A percentile compares a stretch with the other conserved stretches of the same genome.
Conservation (phyloP, 2,888 invertebrate species). For the Abscondita cerata region DNA sequence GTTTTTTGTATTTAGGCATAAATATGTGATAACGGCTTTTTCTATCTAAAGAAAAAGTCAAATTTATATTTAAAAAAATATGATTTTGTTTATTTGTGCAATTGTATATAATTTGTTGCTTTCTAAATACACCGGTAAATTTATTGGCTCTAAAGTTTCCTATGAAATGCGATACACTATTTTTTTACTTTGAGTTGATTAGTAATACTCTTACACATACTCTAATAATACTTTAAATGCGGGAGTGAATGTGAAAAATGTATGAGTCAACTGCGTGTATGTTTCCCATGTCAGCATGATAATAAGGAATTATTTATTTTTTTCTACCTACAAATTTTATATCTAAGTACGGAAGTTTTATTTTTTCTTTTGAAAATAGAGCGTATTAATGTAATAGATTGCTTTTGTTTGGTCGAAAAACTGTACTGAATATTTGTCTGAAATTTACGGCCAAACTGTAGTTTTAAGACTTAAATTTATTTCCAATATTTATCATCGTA, state of each 20-base stretch:
- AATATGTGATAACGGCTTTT: constrained; percentile 28
- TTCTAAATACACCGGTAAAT: background rate
- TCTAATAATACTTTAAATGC: constrained; percentile 17
- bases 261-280: constrained; percentile 7
- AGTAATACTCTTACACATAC: constrained; percentile 22
- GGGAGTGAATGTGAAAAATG: constrained; percentile 4
- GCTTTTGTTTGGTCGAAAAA: constrained; percentile 23
- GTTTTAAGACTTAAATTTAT: constrained; percentile 9
- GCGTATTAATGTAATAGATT: constrained; percentile 2
- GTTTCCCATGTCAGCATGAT: background rate
- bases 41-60: constrained; percentile 18
- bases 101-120: constrained; percentile 12
- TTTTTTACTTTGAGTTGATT: constrained; percentile 14
- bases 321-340: constrained; percentile 23
- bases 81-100: constrained; percentile 18
- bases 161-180: too few species aligned
- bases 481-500: constrained; percentile 11
- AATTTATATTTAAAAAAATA: constrained; percentile 24
- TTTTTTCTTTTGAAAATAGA: constrained; percentile 8
- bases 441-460: constrained; percentile 21
- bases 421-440: constrained; percentile 25
- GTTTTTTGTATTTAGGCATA: constrained; percentile 21
- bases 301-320: constrained; percentile 20
- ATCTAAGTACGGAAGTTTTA: constrained; percentile 16
- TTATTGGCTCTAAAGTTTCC: background rate